Percentiles rank a stretch among this genome's conserved stretches.
Evolutionary conservation across 2,888 invertebrate genomes (phyloP).

Genomic region (Synanthedon andrenaeformis): DNA sequence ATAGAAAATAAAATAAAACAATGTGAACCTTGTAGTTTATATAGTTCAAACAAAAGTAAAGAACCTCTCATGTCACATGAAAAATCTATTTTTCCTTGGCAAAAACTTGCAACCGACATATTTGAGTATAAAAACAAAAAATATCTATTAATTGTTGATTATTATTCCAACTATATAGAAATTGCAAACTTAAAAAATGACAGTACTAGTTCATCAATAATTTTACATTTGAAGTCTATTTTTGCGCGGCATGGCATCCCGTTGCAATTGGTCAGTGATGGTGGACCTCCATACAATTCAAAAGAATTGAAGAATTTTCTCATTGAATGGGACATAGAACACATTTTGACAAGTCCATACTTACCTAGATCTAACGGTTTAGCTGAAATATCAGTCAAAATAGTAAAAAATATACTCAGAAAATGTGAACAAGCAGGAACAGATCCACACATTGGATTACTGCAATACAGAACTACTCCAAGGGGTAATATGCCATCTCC

Average conservation of each 20-base stretch:
- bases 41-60: slow-evolving; percentile 2
- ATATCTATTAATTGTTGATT: too few relatives aligned
- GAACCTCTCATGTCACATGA: slow-evolving; percentile 5
- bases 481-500: slow-evolving; percentile 5
- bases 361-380: slow-evolving; percentile 6
- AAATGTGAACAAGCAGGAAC: slow-evolving; percentile 6
- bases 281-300: slow-evolving; percentile 4
- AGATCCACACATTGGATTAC: slow-evolving; percentile 5
- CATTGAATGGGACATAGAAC: slow-evolving; percentile 6
- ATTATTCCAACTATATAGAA: slow-evolving; percentile 7
- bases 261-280: slow-evolving; percentile 1
- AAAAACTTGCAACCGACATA: slow-evolving; percentile 2
- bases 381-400: slow-evolving; percentile 5
- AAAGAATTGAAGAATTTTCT: slow-evolving; percentile 3
- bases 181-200: background rate
- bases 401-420: slow-evolving; percentile 8
- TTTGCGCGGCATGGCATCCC: slow-evolving; percentile 8
- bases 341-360: slow-evolving; percentile 6
- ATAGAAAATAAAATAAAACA: slow-evolving; percentile 7
- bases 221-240: slow-evolving; percentile 4
- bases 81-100: slow-evolving; percentile 4
- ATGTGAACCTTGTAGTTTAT: slow-evolving; percentile 2
- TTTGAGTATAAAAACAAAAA: background rate
- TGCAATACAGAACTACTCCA: slow-evolving; percentile 6
- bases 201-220: background rate